Conservation (phyloP, 2,888 invertebrate genomes). For the Marronus borbonicus region DNA sequence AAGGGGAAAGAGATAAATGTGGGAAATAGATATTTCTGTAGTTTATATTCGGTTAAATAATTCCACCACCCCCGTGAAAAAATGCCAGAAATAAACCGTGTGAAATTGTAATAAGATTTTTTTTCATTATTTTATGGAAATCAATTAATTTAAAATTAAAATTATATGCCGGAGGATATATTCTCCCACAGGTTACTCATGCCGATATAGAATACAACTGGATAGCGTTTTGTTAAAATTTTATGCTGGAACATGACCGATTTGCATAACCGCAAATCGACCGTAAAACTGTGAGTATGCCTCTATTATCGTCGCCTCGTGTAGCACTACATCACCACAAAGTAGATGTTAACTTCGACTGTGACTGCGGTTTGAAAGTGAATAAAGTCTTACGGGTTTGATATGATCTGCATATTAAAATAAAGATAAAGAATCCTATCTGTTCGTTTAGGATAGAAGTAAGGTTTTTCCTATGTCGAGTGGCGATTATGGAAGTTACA, state of each 20-base stretch:
- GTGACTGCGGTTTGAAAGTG: conserved; percentile 5
- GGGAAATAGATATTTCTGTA: conserved; percentile 6
- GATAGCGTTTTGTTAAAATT: conserved; percentile 2
- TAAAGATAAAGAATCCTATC: background rate
- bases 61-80: background rate
- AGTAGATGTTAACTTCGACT: conserved; percentile 23
- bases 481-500: too few relatives aligned
- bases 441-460: too few relatives aligned
- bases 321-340: conserved; percentile 30
- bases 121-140: too few relatives aligned
- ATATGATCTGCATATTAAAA: conserved; percentile 11
- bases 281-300: background rate
- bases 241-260: background rate
- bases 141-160: too few relatives aligned
- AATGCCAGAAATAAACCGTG: too few relatives aligned
- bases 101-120: too few relatives aligned
- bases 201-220: background rate
- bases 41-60: background rate
- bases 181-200: too few relatives aligned
- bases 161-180: too few relatives aligned
- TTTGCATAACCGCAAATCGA: conserved; percentile 36
- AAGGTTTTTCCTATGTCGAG: too few relatives aligned
- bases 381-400: conserved; percentile 11
- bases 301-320: conserved; percentile 1
- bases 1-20: conserved; percentile 12